Percentiles rank a stretch among this genome's conserved stretches.
Conservation (phyloP, 2,113 vertebrate genomes). For the Mormoops blainvillei region DNA sequence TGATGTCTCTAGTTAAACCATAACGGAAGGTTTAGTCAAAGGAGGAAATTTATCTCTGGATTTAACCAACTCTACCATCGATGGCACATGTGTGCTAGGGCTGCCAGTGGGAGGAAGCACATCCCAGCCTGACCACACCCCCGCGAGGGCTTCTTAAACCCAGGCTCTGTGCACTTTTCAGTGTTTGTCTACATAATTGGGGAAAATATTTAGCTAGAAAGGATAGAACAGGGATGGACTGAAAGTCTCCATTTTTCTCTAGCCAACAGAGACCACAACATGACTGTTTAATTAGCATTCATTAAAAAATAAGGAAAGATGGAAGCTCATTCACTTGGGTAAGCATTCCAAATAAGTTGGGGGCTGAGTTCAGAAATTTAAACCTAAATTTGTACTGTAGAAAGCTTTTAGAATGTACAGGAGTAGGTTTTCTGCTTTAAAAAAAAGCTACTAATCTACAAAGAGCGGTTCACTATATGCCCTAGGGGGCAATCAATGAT, state of each 20-base stretch:
- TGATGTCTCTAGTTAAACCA: background rate
- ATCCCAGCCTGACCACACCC: background rate
- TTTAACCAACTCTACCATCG: background rate
- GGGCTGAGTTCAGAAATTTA: constrained; percentile 7
- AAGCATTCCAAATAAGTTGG: background rate
- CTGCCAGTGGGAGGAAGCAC: accelerated
- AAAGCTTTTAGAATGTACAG: background rate
- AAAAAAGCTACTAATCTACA: background rate
- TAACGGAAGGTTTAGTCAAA: background rate
- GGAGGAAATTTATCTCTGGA: background rate
- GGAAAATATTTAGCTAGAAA: background rate
- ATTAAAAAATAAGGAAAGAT: background rate
- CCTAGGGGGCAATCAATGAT: background rate
- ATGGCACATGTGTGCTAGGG: background rate
- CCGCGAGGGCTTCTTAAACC: background rate
- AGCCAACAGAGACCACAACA: background rate
- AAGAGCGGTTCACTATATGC: constrained; percentile 12
- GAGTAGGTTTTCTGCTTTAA: background rate
- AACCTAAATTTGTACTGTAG: background rate
- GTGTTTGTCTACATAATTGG: background rate
- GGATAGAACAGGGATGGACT: background rate
- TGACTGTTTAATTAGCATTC: background rate
- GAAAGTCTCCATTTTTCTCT: background rate
- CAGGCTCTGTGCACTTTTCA: background rate
- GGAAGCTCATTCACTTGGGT: background rate